Evolutionary conservation across 2,888 invertebrate species (phyloP).

Genomic region (Stenchaetothrips biformis): DNA sequence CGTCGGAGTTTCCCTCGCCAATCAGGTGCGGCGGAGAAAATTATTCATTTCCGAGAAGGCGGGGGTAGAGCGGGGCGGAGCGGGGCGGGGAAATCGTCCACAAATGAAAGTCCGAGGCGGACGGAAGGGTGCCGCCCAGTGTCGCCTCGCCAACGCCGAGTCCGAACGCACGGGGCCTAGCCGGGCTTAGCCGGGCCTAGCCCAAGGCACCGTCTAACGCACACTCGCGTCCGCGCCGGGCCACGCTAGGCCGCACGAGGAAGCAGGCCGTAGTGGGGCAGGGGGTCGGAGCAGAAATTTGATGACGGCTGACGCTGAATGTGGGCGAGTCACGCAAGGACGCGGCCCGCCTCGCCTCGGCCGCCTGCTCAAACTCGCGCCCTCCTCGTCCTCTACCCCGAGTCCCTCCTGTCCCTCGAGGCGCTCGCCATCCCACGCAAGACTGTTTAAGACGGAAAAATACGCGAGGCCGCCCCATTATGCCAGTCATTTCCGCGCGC

Average conservation of each 20-base stretch:
- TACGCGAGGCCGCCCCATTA: neutral
- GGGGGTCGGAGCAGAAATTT: neutral
- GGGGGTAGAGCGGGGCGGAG: neutral
- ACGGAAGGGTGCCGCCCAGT: too few species aligned
- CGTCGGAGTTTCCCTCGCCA: too few species aligned
- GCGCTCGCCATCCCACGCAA: constrained; percentile 1
- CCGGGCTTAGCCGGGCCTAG: too few species aligned
- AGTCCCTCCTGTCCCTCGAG: neutral
- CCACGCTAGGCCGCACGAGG: too few species aligned
- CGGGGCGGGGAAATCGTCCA: neutral
- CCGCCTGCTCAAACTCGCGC: neutral
- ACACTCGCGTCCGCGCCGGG: too few species aligned
- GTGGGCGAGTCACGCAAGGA: constrained; percentile 17
- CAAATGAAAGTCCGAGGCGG: too few species aligned
- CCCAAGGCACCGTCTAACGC: too few species aligned
- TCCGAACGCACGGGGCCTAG: too few species aligned
- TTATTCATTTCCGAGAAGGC: too few species aligned
- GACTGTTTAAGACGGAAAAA: neutral
- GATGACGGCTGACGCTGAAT: constrained; percentile 20
- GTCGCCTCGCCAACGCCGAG: too few species aligned
- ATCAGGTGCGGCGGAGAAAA: too few species aligned
- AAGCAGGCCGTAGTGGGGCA: neutral
- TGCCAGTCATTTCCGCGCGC: neutral
- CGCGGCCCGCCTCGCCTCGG: neutral
- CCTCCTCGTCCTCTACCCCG: neutral